Evolutionary conservation across 2,797 vertebrate species (phyloP).

Genomic region (Avahi laniger): DNA sequence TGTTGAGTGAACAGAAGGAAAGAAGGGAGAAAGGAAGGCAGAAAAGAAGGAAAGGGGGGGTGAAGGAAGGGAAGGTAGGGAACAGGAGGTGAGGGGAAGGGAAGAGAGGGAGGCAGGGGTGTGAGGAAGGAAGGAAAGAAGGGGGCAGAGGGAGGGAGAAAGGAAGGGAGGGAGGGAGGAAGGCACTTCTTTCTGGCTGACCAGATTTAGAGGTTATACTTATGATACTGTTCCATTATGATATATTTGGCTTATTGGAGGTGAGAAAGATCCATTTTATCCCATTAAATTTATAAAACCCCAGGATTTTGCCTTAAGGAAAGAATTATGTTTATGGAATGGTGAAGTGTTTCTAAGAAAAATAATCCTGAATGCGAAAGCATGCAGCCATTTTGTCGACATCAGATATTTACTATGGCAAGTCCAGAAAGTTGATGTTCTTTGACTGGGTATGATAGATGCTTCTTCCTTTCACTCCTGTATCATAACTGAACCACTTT

Average conservation of each 20-base stretch:
- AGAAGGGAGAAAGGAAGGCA: not conserved
- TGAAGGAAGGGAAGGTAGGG: not conserved
- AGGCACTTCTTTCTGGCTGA: not conserved
- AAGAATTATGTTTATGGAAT: conserved; percentile 7
- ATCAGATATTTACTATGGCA: not conserved
- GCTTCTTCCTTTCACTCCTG: not conserved
- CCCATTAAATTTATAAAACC: not conserved
- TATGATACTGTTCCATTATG: not conserved
- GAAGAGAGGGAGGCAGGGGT: not conserved
- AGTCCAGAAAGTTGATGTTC: not conserved
- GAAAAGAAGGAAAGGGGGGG: too few species aligned
- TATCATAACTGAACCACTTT: not conserved
- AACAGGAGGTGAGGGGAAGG: too few species aligned
- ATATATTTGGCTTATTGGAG: not conserved
- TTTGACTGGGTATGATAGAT: not conserved
- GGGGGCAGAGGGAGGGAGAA: accelerated
- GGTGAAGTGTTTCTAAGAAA: not conserved
- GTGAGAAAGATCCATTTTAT: not conserved
- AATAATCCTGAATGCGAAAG: not conserved
- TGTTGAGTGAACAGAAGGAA: not conserved
- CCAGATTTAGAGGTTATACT: not conserved
- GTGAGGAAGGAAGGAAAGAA: too few species aligned
- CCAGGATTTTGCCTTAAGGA: not conserved
- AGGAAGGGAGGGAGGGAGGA: not conserved
- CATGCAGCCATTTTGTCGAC: not conserved